Conservation (phyloP, 2,797 vertebrate species). For the Anableps anableps region DNA sequence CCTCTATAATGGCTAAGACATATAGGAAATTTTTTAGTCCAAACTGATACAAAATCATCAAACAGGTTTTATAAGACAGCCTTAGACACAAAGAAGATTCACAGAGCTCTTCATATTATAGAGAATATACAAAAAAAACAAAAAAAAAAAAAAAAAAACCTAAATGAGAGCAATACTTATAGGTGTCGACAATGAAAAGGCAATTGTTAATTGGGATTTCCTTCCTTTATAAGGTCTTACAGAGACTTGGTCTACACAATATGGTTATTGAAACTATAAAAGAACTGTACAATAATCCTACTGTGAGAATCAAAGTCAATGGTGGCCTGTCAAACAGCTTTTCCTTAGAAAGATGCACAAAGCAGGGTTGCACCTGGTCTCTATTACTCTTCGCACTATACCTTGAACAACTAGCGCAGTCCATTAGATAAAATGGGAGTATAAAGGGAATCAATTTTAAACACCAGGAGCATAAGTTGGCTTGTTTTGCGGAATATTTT, state of each 20-base stretch:
- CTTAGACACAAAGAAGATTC: neutral
- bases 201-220: neutral
- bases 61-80: neutral
- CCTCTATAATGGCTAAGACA: neutral
- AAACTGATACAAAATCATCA: neutral
- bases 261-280: neutral
- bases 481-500: too few relatives aligned
- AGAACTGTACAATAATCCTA: neutral
- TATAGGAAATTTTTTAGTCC: neutral
- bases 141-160: neutral
- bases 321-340: neutral
- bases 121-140: neutral
- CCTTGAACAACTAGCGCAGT: neutral
- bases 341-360: neutral
- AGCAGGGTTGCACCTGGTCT: neutral
- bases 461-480: too few relatives aligned
- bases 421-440: neutral
- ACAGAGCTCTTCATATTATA: too few relatives aligned
- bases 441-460: too few relatives aligned
- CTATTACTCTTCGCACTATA: neutral
- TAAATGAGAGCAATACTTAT: neutral
- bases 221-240: neutral
- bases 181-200: neutral
- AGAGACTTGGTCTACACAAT: neutral
- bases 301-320: neutral